These are phyloP conservation scores for Desmophyllum pertusum DNA, from an alignment of 92 coral and sea anemone species.

Conservation along the genomic window DNA sequence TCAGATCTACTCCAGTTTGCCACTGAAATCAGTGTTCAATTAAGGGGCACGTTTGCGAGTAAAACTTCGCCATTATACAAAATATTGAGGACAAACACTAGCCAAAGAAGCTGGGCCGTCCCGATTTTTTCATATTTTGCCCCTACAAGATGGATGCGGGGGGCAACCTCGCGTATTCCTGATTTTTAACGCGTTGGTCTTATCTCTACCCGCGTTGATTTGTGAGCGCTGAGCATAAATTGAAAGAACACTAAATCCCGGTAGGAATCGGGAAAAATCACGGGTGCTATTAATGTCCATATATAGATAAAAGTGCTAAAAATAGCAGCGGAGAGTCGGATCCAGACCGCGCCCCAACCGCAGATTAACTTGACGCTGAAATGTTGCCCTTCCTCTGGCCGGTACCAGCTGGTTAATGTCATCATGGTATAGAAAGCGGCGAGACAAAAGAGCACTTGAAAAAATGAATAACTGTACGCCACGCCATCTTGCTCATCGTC, in stretches of 20 bases:
- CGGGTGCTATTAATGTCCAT: constrained; percentile 96
- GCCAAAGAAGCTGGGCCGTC: no score
- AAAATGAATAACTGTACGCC: constrained; percentile 94
- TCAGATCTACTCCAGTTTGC: no score
- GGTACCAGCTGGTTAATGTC: constrained; percentile 97
- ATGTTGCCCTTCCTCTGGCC: constrained; percentile 95
- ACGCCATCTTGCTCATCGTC: constrained; percentile 88
- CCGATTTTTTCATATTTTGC: no score
- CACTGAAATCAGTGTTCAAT: no score
- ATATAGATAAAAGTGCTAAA: constrained; percentile 94
- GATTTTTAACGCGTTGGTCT: background rate
- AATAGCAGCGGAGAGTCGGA: constrained; percentile 91
- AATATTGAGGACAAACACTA: no score
- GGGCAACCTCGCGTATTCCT: no score
- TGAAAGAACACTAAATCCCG: constrained; percentile 92
- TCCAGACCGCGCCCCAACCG: constrained; percentile 99
- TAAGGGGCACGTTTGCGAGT: no score
- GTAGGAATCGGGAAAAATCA: constrained; percentile 91
- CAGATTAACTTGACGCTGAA: constrained; percentile 83
- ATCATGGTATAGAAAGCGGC: constrained; percentile 91
- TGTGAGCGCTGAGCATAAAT: constrained; percentile 68
- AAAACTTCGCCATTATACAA: no score
- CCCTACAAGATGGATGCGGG: no score
- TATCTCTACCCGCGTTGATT: background rate
- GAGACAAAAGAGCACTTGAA: constrained; percentile 83